Conservation (phyloP, 2,888 invertebrate species). For the Philaethria dido region DNA sequence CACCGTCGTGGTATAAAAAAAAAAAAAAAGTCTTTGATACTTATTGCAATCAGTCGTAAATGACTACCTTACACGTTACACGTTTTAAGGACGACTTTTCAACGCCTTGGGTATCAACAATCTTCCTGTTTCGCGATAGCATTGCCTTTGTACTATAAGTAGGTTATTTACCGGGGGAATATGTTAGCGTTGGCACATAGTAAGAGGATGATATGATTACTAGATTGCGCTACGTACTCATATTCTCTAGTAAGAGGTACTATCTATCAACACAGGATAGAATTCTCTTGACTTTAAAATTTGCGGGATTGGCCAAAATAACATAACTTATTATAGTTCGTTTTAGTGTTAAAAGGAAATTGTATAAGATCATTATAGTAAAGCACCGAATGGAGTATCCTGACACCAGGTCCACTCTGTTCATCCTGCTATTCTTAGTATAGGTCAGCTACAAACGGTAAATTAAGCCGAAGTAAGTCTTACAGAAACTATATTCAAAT, state of each 20-base stretch:
- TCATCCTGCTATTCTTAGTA: no score
- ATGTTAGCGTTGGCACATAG: constrained; percentile 3
- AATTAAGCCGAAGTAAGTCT: no score
- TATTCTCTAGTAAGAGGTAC: not conserved
- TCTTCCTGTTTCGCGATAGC: constrained; percentile 31
- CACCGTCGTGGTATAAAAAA: no score
- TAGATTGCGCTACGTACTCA: constrained; percentile 3
- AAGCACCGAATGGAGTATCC: no score
- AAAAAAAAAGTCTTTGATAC: no score
- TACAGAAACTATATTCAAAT: no score
- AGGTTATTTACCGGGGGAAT: constrained; percentile 23
- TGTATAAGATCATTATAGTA: no score
- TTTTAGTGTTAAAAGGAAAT: not conserved
- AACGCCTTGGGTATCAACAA: not conserved
- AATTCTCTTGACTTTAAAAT: not conserved
- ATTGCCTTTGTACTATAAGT: constrained; percentile 43
- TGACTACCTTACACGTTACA: not conserved
- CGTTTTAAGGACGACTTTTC: not conserved
- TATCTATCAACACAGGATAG: not conserved
- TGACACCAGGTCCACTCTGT: no score
- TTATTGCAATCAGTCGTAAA: no score
- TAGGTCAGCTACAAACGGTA: no score
- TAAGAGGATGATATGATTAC: constrained; percentile 12
- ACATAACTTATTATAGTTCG: no score
- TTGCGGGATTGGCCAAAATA: no score